Conservation (phyloP, 1,140 invertebrate species). For the Anoplolepis gracilipes region DNA sequence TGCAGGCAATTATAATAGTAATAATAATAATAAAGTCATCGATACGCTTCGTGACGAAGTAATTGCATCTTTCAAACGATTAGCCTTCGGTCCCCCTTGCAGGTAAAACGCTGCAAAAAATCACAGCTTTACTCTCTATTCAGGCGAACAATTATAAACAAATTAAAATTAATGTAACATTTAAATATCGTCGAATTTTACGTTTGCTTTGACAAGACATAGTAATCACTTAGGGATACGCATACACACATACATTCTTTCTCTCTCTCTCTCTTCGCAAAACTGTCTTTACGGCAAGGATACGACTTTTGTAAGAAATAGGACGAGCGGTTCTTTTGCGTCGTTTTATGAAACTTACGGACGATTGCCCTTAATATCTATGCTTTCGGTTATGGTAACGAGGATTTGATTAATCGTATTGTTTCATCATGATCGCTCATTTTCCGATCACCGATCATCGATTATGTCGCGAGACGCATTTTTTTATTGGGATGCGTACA, state of each 20-base stretch:
- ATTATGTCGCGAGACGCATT: conserved; percentile 45
- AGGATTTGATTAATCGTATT: conserved; percentile 71
- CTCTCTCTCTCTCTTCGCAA: background rate
- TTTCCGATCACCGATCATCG: conserved; percentile 9
- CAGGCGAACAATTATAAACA: conserved; percentile 13
- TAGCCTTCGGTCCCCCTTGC: background rate
- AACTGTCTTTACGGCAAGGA: background rate
- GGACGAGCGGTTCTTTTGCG: conserved; percentile 14
- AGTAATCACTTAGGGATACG: background rate
- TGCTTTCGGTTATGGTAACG: conserved; percentile 71
- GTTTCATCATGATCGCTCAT: conserved; percentile 16
- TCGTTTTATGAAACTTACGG: conserved; percentile 25
- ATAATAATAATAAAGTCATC: conserved; percentile 14
- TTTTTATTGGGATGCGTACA: conserved; percentile 31
- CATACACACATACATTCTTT: background rate
- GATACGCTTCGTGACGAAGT: background rate
- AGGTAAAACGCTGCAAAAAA: conserved; percentile 15
- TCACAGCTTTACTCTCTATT: conserved; percentile 4
- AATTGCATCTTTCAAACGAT: background rate
- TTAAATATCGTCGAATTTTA: background rate
- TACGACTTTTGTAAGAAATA: conserved; percentile 48
- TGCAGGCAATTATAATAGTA: background rate
- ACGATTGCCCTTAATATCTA: conserved; percentile 65
- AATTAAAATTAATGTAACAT: conserved; percentile 20
- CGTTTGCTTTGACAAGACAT: background rate